Evolutionary conservation across 1,140 invertebrate species (phyloP).

Genomic region (Helicorthomorpha holstii): DNA sequence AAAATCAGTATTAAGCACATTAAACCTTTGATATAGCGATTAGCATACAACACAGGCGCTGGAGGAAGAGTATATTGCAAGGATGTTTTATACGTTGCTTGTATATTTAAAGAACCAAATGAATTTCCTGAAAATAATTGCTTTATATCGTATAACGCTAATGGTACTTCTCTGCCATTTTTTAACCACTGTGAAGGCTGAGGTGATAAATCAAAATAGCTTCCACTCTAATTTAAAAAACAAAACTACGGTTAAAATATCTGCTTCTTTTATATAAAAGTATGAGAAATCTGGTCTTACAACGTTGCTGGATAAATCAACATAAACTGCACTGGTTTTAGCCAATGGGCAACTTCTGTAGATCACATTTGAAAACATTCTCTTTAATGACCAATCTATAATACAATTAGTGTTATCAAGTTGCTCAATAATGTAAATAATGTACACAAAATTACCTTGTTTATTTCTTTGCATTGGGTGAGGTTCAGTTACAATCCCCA

Average conservation of each 20-base stretch:
- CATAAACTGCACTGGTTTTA: conserved; percentile 53
- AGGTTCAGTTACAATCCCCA: conserved; percentile 71
- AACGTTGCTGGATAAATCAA: conserved; percentile 48
- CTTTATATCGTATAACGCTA: conserved; percentile 44
- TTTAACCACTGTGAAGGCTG: conserved; percentile 32
- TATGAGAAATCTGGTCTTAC: conserved; percentile 12
- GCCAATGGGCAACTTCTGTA: conserved; percentile 61
- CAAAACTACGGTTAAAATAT: not conserved
- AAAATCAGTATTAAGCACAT: not conserved
- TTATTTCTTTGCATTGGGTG: conserved; percentile 13
- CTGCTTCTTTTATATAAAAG: too few relatives aligned
- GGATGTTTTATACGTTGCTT: conserved; percentile 29
- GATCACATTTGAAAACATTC: conserved; percentile 67
- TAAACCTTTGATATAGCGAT: conserved; percentile 58
- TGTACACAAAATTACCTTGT: too few relatives aligned
- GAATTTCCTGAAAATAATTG: conserved; percentile 18
- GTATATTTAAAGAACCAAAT: conserved; percentile 47
- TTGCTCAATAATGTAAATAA: too few relatives aligned
- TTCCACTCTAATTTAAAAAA: conserved; percentile 3
- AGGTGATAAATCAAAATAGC: conserved; percentile 3
- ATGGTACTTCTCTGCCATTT: conserved; percentile 40
- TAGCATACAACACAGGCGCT: conserved; percentile 53
- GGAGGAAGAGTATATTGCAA: conserved; percentile 32
- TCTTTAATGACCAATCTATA: conserved; percentile 65
- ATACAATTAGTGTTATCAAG: too few relatives aligned